Evolutionary conservation across 1,140 invertebrate species (phyloP).

Genomic region (Trypoxylus dichotomus): DNA sequence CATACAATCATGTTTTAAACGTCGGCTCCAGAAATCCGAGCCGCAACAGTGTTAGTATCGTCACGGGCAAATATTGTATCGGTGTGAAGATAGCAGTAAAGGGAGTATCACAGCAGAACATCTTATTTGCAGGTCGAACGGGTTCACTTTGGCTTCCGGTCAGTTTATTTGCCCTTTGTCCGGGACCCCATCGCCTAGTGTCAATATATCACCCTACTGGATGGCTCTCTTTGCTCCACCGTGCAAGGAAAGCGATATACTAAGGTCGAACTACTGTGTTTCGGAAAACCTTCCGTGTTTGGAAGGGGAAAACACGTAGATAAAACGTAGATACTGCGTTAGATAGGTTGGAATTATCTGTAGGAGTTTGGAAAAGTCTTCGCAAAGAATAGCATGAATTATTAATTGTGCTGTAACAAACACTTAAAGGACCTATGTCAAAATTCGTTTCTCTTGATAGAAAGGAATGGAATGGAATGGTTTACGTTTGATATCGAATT

Average conservation of each 20-base stretch:
- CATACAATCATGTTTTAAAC: neutral
- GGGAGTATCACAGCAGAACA: conserved; percentile 42
- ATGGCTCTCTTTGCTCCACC: conserved; percentile 41
- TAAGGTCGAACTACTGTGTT: too few species aligned
- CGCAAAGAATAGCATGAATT: neutral
- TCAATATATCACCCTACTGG: conserved; percentile 42
- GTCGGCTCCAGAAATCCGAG: neutral
- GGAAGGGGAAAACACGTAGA: neutral
- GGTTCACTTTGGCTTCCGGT: conserved; percentile 42
- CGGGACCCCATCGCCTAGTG: conserved; percentile 36
- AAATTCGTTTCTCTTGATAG: too few species aligned
- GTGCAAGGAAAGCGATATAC: conserved; percentile 14
- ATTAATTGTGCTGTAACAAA: neutral
- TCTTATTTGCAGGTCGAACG: conserved; percentile 46
- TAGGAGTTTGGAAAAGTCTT: neutral
- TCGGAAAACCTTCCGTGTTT: neutral
- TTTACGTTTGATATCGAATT: too few species aligned
- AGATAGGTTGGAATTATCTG: neutral
- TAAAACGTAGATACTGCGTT: neutral
- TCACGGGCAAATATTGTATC: conserved; percentile 29
- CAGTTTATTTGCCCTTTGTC: conserved; percentile 45
- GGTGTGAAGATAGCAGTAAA: conserved; percentile 32
- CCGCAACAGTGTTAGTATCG: neutral
- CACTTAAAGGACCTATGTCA: too few species aligned
- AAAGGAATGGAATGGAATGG: too few species aligned